Evolutionary conservation across 2,888 invertebrate species (phyloP), one percentile per base, ranked within the genome.

Genomic region (Carcina quercana): DNA sequence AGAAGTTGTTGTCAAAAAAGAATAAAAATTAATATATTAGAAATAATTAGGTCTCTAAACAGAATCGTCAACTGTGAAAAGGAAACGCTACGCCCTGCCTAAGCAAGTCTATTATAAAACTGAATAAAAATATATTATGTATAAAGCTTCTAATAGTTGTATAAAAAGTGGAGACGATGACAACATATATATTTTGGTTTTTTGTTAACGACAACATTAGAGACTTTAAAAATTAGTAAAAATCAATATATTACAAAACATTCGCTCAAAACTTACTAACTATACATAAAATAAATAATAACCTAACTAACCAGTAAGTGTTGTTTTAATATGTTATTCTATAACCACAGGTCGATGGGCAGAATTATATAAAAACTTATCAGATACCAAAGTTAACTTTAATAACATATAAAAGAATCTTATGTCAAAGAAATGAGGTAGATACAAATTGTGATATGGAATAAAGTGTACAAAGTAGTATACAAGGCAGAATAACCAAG

Each of bases 361-460:
- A 51, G 38, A 47, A 48, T 50, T 54, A 53, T 38, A 48, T 37
- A 45, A n/a, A 53, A 50, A 56, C 52, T 50, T 54, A 59, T 43
- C 39, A 31, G 26, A 51, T 42, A 56, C 46, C 69, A 68, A 61
- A 62, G 63, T 55, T 52, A 59, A 59, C 56, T 57, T 59, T 68
- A 74, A n/a, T n/a, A n/a, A 67, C 55, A 64, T 63, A 68, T 75
- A 73, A 72, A 73, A 60, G 59, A 71, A 74, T 50, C 76, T 73
- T 78, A 75, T 59, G 69, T 71, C 69, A 64, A 72, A 72, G 65
- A 71, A 78, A 79, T 83, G 82, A 83, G 82, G 82, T 83, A 83
- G 82, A 76, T 82, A 68, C 45, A 60, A 53, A 78, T 80, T 80
- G 82, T 82, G 82, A 82, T 83, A 82, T 82, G 80, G 71, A 75